phyloP scores from a whole-genome alignment of 2,888 invertebrate species.

The Selenia dentaria region DNA sequence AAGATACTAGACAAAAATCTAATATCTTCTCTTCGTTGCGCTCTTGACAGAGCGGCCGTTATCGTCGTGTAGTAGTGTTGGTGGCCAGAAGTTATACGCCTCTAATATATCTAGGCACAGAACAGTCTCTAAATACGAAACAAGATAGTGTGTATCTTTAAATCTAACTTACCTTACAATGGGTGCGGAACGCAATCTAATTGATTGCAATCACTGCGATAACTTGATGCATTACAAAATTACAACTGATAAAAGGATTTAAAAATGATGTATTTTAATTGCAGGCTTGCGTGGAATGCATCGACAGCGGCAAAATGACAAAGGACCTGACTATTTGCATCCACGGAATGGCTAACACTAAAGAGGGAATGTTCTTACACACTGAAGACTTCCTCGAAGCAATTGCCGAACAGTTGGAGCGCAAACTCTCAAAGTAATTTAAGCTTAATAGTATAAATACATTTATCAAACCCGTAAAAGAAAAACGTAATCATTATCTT shows the following conservation, averaged over 20 bases:
- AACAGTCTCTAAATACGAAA: too few species aligned
- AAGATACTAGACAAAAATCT: too few species aligned
- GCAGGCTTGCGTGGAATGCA: constrained; percentile 91
- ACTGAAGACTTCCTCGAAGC: constrained; percentile 95
- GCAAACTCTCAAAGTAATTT: constrained; percentile 65
- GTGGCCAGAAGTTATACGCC: too few species aligned
- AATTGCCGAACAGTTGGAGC: constrained; percentile 89
- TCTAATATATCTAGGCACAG: too few species aligned
- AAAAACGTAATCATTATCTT: too few species aligned
- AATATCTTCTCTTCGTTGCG: too few species aligned
- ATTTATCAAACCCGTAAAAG: too few species aligned
- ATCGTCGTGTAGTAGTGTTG: too few species aligned
- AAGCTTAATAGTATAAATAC: constrained; percentile 10
- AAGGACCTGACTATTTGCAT: constrained; percentile 95
- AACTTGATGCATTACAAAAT: background rate
- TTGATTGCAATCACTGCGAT: constrained; percentile 11
- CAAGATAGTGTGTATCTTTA: too few species aligned
- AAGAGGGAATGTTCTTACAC: constrained; percentile 92
- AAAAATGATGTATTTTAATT: constrained; percentile 32
- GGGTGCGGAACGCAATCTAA: background rate
- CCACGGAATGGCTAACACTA: constrained; percentile 92
- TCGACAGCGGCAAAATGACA: constrained; percentile 93
- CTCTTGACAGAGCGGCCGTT: too few species aligned
- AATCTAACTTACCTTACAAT: too few species aligned
- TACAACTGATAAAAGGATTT: constrained; percentile 6